phyloP scores from a whole-genome alignment of 1,140 invertebrate species.

The Stegodyphus mimosarum region DNA sequence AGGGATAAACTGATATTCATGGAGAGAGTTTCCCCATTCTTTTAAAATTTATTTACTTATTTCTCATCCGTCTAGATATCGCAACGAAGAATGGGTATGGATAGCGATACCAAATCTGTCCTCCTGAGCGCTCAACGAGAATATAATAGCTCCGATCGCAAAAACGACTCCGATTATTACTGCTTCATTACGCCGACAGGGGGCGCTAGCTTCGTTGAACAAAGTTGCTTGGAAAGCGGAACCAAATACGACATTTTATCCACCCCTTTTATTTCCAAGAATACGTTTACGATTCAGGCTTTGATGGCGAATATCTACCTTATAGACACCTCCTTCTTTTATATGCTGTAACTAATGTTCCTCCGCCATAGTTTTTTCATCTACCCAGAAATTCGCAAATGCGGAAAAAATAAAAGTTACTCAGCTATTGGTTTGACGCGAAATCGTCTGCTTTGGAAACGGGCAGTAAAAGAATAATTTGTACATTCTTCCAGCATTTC shows the following conservation, averaged over 20 bases:
- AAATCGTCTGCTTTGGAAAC: too few species aligned
- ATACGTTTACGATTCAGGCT: constrained; percentile 25
- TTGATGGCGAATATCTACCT: constrained; percentile 3
- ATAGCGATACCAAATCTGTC: constrained; percentile 6
- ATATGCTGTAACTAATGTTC: too few species aligned
- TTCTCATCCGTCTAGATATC: constrained; percentile 3
- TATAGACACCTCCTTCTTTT: too few species aligned
- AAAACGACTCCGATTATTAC: constrained; percentile 46
- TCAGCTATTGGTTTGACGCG: too few species aligned
- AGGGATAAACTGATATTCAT: background rate
- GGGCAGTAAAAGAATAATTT: too few species aligned
- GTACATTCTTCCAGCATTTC: too few species aligned
- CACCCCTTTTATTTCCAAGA: background rate
- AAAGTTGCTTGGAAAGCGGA: constrained; percentile 5
- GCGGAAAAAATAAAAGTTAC: too few species aligned
- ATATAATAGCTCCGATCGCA: constrained; percentile 31
- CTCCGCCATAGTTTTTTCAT: too few species aligned
- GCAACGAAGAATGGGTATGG: too few species aligned
- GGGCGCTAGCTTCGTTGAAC: constrained; percentile 11
- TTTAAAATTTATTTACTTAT: background rate
- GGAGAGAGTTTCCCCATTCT: background rate
- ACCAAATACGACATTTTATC: constrained; percentile 24
- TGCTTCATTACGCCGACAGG: constrained; percentile 45
- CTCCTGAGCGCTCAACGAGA: constrained; percentile 14
- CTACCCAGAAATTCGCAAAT: too few species aligned